A percentile compares a stretch with the other conserved stretches of the same genome.
Evolutionary conservation across 2,113 vertebrate species (phyloP).

Genomic region (Mellivora capensis): DNA sequence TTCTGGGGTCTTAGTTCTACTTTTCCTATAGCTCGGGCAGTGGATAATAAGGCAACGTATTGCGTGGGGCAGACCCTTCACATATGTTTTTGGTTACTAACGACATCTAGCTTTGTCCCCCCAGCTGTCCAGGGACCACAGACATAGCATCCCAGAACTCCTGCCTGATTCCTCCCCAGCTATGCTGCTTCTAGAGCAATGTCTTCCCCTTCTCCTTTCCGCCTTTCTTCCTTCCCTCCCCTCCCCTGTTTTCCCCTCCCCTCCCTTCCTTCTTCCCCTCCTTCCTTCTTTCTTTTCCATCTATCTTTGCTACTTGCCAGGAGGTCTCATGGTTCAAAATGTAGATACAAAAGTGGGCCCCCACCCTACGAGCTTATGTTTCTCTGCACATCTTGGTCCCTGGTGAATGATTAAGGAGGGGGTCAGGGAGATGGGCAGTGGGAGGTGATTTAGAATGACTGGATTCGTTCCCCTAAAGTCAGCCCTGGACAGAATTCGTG

Average conservation of each 20-base stretch:
- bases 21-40: neutral
- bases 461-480: neutral
- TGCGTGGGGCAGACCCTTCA: neutral
- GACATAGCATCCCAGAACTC: neutral
- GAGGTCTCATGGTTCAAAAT: neutral
- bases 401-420: neutral
- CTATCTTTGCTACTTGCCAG: neutral
- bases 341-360: neutral
- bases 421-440: too few species aligned
- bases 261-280: neutral
- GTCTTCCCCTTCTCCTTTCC: neutral
- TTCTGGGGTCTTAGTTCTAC: neutral
- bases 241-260: too few species aligned
- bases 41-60: neutral
- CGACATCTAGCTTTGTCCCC: neutral
- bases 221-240: too few species aligned
- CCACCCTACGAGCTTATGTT: neutral
- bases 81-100: accelerated
- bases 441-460: neutral
- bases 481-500: neutral
- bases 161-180: neutral
- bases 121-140: neutral
- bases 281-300: neutral
- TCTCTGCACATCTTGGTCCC: neutral
- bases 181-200: accelerated